Conservation (phyloP, 1,140 invertebrate species). For the Leptopilina boulardi region DNA sequence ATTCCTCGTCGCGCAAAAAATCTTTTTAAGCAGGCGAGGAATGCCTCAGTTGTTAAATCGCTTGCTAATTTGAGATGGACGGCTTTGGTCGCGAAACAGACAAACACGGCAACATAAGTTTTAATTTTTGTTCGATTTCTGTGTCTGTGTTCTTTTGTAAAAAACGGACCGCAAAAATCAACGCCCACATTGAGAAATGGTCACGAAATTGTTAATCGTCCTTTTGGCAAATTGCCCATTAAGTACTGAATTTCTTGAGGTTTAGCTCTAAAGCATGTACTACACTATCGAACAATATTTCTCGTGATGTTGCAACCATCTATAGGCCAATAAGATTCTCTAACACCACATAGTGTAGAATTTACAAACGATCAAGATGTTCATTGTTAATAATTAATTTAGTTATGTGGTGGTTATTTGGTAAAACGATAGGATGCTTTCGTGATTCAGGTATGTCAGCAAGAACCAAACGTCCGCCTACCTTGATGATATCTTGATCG, state of each 20-base stretch:
- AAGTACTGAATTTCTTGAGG: background rate
- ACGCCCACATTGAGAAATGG: conserved; percentile 8
- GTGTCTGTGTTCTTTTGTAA: background rate
- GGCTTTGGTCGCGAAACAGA: background rate
- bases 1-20: background rate
- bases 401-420: background rate
- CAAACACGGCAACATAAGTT: too few relatives aligned
- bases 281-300: background rate
- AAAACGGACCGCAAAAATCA: background rate
- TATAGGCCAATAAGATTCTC: conserved; percentile 12
- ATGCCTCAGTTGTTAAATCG: background rate
- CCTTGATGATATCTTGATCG: background rate
- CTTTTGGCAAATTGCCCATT: background rate
- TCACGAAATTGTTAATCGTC: background rate
- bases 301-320: background rate
- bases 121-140: background rate
- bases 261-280: background rate
- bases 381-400: conserved; percentile 7
- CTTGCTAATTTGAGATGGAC: background rate
- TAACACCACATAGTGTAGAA: background rate
- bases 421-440: background rate
- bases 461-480: background rate
- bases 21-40: background rate
- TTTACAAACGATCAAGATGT: background rate
- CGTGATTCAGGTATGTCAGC: background rate